Conservation (phyloP, 2,113 vertebrate genomes). For the Ophiodon elongatus region DNA sequence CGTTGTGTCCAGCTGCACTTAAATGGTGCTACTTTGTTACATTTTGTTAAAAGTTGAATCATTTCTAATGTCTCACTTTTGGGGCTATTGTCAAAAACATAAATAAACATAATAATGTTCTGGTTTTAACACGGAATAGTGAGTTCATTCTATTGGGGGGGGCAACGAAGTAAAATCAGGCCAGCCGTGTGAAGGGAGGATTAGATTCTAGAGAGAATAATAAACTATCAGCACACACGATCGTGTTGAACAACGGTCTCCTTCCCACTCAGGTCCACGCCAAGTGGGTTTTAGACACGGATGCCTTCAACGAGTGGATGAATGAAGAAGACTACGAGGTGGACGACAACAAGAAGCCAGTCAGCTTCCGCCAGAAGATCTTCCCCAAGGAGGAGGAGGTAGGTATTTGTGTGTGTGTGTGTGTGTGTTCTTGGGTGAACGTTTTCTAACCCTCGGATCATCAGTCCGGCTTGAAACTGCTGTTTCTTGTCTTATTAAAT, state of each 20-base stretch:
- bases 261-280: slow-evolving; percentile 88
- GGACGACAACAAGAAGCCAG: slow-evolving; percentile 93
- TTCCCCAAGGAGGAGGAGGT: slow-evolving; percentile 96
- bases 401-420: slow-evolving; percentile 14
- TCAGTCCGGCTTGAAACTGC: not conserved
- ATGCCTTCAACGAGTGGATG: slow-evolving; percentile 98
- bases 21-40: not conserved
- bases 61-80: not conserved
- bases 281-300: slow-evolving; percentile 96
- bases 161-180: not conserved
- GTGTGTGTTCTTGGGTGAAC: not conserved
- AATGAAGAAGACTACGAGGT: slow-evolving; percentile 98
- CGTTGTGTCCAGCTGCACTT: not conserved
- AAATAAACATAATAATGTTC: not conserved
- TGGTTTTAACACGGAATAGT: no score
- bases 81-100: not conserved
- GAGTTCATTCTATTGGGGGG: no score
- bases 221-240: not conserved
- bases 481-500: not conserved
- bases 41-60: not conserved
- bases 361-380: slow-evolving; percentile 91
- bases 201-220: not conserved
- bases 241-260: not conserved
- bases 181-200: not conserved
- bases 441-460: not conserved